These are phyloP conservation scores for Tiphia femorata DNA, from an alignment of 2,888 invertebrate species.

Conservation along the genomic window DNA sequence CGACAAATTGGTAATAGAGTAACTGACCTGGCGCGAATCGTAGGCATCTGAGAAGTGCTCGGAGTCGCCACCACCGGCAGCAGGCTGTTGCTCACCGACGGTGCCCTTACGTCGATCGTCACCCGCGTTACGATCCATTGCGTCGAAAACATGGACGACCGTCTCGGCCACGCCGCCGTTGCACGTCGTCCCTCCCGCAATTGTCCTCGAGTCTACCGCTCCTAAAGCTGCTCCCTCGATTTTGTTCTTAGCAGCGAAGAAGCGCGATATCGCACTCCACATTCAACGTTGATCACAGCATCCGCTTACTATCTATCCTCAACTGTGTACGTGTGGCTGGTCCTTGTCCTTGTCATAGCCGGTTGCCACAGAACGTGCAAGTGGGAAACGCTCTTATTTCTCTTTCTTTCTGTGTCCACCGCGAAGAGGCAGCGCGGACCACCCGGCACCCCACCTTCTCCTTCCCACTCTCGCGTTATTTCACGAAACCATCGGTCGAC, in stretches of 20 bases:
- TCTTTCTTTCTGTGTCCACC: no score
- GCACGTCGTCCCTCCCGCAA: constrained; percentile 24
- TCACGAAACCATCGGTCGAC: no score
- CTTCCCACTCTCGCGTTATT: no score
- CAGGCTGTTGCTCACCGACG: constrained; percentile 46
- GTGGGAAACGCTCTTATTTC: no score
- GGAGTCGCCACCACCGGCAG: constrained; percentile 50
- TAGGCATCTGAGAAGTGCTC: constrained; percentile 61
- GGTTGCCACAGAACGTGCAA: no score
- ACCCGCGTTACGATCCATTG: constrained; percentile 67
- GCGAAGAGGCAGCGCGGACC: no score
- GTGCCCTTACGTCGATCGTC: constrained; percentile 63
- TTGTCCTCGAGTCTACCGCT: constrained; percentile 38
- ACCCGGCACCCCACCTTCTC: no score
- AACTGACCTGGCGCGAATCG: constrained; percentile 62
- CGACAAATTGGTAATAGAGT: no score
- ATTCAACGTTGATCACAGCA: constrained; percentile 59
- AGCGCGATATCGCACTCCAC: constrained; percentile 67
- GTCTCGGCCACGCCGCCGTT: constrained; percentile 54
- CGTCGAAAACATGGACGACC: constrained; percentile 67
- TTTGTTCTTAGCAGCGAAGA: constrained; percentile 63
- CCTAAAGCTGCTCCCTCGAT: constrained; percentile 48
- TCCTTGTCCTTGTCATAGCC: constrained; percentile 46
- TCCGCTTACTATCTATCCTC: constrained; percentile 5
- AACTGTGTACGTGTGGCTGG: constrained; percentile 25